Conservation (phyloP, 2,797 vertebrate species). For the Dendrocincla tyrannina region DNA sequence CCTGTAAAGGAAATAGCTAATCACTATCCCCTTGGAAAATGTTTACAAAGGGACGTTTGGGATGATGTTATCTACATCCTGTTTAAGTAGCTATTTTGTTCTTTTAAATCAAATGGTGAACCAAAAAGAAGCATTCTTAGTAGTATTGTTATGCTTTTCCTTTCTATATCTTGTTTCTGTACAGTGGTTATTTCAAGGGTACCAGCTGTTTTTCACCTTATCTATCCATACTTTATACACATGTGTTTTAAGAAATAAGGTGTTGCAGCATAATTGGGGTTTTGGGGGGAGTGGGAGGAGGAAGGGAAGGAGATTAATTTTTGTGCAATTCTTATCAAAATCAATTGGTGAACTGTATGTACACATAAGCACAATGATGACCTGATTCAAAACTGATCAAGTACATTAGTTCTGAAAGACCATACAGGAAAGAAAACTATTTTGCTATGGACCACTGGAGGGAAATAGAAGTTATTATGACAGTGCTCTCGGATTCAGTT, state of each 20-base stretch:
- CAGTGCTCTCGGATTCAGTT: not conserved
- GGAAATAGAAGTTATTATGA: not conserved
- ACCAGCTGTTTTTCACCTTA: not conserved
- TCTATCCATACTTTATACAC: not conserved
- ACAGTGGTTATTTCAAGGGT: not conserved
- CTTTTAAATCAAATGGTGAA: not conserved
- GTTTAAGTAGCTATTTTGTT: conserved; percentile 29
- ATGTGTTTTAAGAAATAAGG: not conserved
- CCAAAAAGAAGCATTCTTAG: not conserved
- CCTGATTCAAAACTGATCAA: not conserved
- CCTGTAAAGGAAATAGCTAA: conserved; percentile 40
- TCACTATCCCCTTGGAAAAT: conserved; percentile 49
- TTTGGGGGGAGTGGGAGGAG: not conserved
- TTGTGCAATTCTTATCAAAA: not conserved
- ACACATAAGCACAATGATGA: not conserved
- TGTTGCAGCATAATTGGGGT: not conserved
- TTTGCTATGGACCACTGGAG: not conserved
- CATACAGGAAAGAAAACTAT: not conserved
- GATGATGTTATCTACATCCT: conserved; percentile 52
- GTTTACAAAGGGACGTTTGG: conserved; percentile 17
- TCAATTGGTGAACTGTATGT: not conserved
- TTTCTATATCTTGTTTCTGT: not conserved
- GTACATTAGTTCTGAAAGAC: not conserved
- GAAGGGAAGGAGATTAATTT: not conserved
- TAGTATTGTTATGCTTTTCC: not conserved